phyloP scores from a whole-genome alignment of 1,140 invertebrate species.

The Drosophila asahinai region DNA sequence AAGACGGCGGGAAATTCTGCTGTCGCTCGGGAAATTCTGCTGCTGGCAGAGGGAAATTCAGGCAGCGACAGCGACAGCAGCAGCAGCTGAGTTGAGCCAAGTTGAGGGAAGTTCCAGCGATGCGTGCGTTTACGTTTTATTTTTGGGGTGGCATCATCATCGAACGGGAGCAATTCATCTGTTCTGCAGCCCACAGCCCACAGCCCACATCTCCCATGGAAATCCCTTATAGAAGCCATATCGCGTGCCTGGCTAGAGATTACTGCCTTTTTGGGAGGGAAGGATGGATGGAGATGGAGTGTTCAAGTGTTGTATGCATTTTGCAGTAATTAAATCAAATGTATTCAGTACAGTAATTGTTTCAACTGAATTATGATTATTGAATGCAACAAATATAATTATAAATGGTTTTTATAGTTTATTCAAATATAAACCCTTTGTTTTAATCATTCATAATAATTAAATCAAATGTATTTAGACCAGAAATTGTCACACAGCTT shows the following conservation, averaged over 20 bases:
- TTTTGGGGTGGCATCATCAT: constrained; percentile 39
- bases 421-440: no score
- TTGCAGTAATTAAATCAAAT: constrained; percentile 12
- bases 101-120: constrained; percentile 43
- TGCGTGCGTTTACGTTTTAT: constrained; percentile 37
- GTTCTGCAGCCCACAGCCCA: constrained; percentile 3
- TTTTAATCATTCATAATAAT: not conserved
- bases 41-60: constrained; percentile 36
- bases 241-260: constrained; percentile 4
- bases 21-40: constrained; percentile 17
- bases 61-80: constrained; percentile 1
- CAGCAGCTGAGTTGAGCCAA: not conserved
- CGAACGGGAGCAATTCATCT: constrained; percentile 15
- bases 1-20: constrained; percentile 37
- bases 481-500: no score
- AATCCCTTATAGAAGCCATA: not conserved
- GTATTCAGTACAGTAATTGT: not conserved
- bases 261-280: not conserved
- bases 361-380: not conserved
- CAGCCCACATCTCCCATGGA: not conserved
- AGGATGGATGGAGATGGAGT: not conserved
- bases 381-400: no score
- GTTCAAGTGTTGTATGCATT: not conserved
- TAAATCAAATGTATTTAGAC: no score
- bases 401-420: no score